Conservation (phyloP, 2,797 vertebrate genomes). For the Labroides dimidiatus region DNA sequence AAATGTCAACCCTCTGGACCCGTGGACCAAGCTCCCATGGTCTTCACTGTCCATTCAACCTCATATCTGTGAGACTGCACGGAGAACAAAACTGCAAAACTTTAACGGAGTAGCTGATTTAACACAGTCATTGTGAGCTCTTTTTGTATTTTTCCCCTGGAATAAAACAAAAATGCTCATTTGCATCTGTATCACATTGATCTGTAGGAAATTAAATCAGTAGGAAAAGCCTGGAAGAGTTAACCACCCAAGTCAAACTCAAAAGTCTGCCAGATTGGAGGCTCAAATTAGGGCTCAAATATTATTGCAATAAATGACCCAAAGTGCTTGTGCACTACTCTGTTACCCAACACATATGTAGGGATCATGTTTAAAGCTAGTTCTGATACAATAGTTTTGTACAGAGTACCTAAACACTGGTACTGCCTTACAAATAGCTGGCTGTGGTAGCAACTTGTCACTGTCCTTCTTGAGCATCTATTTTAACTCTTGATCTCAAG, state of each 20-base stretch:
- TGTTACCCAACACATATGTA: too few species aligned
- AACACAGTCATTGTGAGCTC: neutral
- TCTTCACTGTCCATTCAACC: neutral
- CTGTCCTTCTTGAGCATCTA: too few species aligned
- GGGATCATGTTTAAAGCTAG: too few species aligned
- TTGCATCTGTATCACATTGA: neutral
- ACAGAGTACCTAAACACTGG: too few species aligned
- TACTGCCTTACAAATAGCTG: too few species aligned
- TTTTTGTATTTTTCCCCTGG: neutral
- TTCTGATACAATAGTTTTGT: too few species aligned
- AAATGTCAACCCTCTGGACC: conserved; percentile 7
- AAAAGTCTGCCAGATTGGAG: neutral
- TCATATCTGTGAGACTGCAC: neutral
- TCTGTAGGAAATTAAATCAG: neutral
- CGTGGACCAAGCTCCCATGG: neutral
- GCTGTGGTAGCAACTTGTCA: too few species aligned
- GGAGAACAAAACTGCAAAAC: too few species aligned
- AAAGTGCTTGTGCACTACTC: too few species aligned
- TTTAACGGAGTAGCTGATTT: too few species aligned
- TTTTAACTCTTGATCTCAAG: too few species aligned
- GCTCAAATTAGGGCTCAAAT: neutral
- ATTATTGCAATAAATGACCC: neutral
- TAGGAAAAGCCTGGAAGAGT: neutral
- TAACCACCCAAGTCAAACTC: neutral
- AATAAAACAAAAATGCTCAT: neutral